phyloP scores from a whole-genome alignment of 2,797 vertebrate species.

The Podarcis siculus region DNA sequence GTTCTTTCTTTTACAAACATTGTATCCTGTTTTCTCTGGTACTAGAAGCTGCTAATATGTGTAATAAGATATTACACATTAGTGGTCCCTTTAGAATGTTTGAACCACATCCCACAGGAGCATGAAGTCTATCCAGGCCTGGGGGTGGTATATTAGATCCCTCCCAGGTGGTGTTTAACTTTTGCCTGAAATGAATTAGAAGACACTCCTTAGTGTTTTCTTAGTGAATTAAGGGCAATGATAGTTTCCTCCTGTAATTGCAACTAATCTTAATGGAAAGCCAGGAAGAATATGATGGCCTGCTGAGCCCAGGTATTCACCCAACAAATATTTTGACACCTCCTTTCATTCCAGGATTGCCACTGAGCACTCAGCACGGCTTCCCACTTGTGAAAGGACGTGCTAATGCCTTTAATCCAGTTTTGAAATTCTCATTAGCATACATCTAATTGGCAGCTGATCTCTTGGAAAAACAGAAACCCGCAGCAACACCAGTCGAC shows the following conservation, averaged over 20 bases:
- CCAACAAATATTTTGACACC: conserved; percentile 80
- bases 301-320: conserved; percentile 60
- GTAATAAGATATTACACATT: conserved; percentile 48
- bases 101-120: conserved; percentile 49
- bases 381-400: conserved; percentile 65
- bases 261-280: conserved; percentile 67
- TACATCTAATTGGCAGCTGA: conserved; percentile 69
- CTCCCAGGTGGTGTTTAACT: conserved; percentile 57
- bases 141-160: no score
- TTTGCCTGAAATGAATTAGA: conserved; percentile 75
- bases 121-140: conserved; percentile 50
- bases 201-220: conserved; percentile 73
- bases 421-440: conserved; percentile 64
- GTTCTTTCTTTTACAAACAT: background rate
- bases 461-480: conserved; percentile 72
- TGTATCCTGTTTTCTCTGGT: conserved; percentile 38
- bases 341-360: conserved; percentile 61
- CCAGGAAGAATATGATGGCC: conserved; percentile 56
- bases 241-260: conserved; percentile 61
- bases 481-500: conserved; percentile 52
- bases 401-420: conserved; percentile 73
- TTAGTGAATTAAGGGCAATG: conserved; percentile 71
- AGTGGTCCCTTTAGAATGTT: conserved; percentile 55
- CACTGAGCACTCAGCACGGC: conserved; percentile 74
- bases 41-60: conserved; percentile 44